phyloP scores from a whole-genome alignment of 1,140 invertebrate genomes.

The Drosophila asahinai region DNA sequence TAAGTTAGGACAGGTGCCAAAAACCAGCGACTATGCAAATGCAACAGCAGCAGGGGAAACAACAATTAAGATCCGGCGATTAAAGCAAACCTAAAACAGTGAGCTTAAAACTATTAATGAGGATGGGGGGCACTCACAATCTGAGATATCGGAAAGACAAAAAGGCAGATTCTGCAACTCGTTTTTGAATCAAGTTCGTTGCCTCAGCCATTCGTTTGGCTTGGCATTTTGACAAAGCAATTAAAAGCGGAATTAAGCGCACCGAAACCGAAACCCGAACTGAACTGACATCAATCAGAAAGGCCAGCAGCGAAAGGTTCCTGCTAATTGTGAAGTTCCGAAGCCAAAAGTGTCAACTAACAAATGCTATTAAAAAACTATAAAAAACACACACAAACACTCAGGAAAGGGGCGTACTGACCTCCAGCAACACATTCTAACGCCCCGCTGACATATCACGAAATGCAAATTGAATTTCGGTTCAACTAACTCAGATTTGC shows the following conservation, averaged over 20 bases:
- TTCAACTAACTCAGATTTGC: conserved; percentile 52
- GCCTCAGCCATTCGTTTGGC: conserved; percentile 37
- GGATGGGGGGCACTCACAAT: conserved; percentile 3
- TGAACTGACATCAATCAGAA: conserved; percentile 33
- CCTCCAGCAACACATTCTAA: conserved; percentile 67
- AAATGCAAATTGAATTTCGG: conserved; percentile 70
- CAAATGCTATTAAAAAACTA: conserved; percentile 15
- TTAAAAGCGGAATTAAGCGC: conserved; percentile 41
- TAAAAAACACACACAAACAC: neutral
- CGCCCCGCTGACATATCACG: conserved; percentile 78
- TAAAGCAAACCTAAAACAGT: conserved; percentile 17
- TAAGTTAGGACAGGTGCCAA: conserved; percentile 63
- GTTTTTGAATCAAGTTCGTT: conserved; percentile 56
- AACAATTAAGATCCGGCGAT: conserved; percentile 37
- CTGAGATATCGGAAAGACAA: neutral
- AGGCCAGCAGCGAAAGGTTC: conserved; percentile 42
- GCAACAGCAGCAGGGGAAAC: conserved; percentile 15
- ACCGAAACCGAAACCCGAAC: neutral
- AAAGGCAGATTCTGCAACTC: conserved; percentile 40
- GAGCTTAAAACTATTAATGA: conserved; percentile 38
- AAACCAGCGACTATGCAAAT: conserved; percentile 35
- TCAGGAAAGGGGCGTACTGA: conserved; percentile 28
- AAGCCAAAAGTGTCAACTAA: conserved; percentile 44
- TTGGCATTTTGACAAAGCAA: conserved; percentile 51
- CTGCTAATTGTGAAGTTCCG: conserved; percentile 41